These are phyloP conservation scores for Cydia splendana DNA, from an alignment of 1,140 invertebrate species.

Conservation along the genomic window DNA sequence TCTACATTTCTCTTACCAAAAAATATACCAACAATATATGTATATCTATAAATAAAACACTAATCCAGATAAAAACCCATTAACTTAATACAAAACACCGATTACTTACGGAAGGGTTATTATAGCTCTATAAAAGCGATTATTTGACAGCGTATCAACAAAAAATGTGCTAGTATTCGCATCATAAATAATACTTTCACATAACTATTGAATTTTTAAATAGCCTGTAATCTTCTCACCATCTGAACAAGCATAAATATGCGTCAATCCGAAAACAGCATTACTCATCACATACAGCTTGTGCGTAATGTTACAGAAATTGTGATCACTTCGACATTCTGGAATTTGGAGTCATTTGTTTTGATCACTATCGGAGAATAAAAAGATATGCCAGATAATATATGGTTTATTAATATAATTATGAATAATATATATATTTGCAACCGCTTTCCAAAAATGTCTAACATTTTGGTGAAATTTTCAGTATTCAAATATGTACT, in stretches of 20 bases:
- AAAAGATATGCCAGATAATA: no score
- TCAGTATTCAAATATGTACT: no score
- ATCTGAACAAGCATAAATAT: conserved; percentile 55
- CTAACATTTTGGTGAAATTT: no score
- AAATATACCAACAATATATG: no score
- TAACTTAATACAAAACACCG: background rate
- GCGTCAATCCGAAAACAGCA: conserved; percentile 50
- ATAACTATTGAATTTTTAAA: conserved; percentile 47
- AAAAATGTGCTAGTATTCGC: conserved; percentile 9
- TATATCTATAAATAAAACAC: no score
- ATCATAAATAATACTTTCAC: conserved; percentile 37
- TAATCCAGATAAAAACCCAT: background rate
- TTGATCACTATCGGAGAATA: background rate
- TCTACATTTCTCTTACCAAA: no score
- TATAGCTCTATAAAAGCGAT: background rate
- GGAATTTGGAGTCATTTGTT: conserved; percentile 3
- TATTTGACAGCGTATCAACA: conserved; percentile 30
- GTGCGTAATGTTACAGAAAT: conserved; percentile 36
- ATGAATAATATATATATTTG: no score
- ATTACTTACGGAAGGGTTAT: background rate
- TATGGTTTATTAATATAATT: no score
- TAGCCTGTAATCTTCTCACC: conserved; percentile 53
- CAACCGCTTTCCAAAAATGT: no score
- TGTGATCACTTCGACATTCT: conserved; percentile 14
- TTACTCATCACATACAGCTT: conserved; percentile 45